These are phyloP conservation scores for Gastrophysa polygoni DNA, from an alignment of 2,888 invertebrate genomes.

Conservation along the genomic window DNA sequence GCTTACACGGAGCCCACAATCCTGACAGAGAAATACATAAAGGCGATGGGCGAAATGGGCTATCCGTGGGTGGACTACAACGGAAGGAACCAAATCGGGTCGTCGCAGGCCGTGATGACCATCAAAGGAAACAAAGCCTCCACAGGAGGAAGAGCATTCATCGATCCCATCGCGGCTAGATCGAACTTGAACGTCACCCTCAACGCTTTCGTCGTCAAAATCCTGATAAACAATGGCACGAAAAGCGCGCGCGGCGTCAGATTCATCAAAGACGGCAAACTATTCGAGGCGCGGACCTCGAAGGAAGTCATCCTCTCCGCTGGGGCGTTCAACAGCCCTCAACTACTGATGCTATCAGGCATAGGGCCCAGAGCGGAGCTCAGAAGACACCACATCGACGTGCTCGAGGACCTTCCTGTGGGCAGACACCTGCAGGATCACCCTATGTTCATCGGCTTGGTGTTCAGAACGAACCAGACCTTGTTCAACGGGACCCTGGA, in stretches of 20 bases:
- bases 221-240: conserved; percentile 60
- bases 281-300: conserved; percentile 61
- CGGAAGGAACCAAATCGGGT: conserved; percentile 63
- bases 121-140: conserved; percentile 64
- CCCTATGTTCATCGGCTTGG: conserved; percentile 38
- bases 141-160: conserved; percentile 66
- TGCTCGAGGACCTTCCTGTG: conserved; percentile 42
- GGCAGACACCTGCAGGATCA: conserved; percentile 45
- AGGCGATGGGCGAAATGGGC: conserved; percentile 66
- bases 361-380: conserved; percentile 44
- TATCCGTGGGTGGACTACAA: conserved; percentile 67
- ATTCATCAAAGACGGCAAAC: conserved; percentile 59
- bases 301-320: conserved; percentile 77
- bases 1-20: conserved; percentile 12
- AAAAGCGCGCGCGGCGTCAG: conserved; percentile 62
- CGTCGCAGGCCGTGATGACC: conserved; percentile 68
- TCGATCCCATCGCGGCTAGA: conserved; percentile 60
- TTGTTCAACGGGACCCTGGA: background rate
- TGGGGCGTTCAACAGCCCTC: conserved; percentile 72
- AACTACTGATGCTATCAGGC: conserved; percentile 46
- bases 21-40: background rate
- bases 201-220: conserved; percentile 61
- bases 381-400: conserved; percentile 33
- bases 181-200: conserved; percentile 65
- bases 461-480: conserved; percentile 22